Conservation (phyloP, 2,113 vertebrate species). For the Azemiops feae region DNA sequence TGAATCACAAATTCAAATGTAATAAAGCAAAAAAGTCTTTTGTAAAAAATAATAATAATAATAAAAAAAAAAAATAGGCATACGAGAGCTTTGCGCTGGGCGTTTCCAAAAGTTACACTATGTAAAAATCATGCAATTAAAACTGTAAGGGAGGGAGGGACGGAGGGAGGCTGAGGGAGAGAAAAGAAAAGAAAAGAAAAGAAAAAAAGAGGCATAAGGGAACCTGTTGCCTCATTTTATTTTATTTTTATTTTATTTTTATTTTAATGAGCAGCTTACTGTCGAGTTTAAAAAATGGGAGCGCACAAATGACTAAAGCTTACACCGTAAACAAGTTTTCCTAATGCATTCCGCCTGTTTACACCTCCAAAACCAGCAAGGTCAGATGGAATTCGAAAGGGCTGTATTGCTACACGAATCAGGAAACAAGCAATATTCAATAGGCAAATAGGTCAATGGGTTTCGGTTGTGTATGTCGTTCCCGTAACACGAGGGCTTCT, state of each 20-base stretch:
- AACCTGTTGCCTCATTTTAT: slow-evolving; percentile 69
- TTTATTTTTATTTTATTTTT: slow-evolving; percentile 60
- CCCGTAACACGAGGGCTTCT: neutral
- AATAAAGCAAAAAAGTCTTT: slow-evolving; percentile 63
- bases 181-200: slow-evolving; percentile 39
- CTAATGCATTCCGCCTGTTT: slow-evolving; percentile 72
- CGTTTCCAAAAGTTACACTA: slow-evolving; percentile 80
- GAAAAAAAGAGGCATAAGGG: slow-evolving; percentile 16
- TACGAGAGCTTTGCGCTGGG: slow-evolving; percentile 60
- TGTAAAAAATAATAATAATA: slow-evolving; percentile 64
- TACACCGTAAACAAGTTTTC: slow-evolving; percentile 66
- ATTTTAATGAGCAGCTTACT: slow-evolving; percentile 71
- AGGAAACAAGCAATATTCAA: slow-evolving; percentile 1
- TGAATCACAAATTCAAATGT: slow-evolving; percentile 48
- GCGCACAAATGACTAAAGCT: slow-evolving; percentile 64
- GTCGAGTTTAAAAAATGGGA: slow-evolving; percentile 70
- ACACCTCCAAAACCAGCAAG: slow-evolving; percentile 60
- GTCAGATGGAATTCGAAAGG: slow-evolving; percentile 49
- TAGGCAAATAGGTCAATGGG: neutral
- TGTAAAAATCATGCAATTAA: slow-evolving; percentile 75
- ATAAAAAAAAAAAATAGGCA: slow-evolving; percentile 62
- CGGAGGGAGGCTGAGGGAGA: slow-evolving; percentile 37
- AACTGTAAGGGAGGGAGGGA: slow-evolving; percentile 66
- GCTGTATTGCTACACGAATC: slow-evolving; percentile 3
- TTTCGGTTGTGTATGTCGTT: neutral